A percentile compares a stretch with the other conserved stretches of the same genome.
Conservation (phyloP, 2,113 vertebrate genomes). For the Aphyosemion australe region DNA sequence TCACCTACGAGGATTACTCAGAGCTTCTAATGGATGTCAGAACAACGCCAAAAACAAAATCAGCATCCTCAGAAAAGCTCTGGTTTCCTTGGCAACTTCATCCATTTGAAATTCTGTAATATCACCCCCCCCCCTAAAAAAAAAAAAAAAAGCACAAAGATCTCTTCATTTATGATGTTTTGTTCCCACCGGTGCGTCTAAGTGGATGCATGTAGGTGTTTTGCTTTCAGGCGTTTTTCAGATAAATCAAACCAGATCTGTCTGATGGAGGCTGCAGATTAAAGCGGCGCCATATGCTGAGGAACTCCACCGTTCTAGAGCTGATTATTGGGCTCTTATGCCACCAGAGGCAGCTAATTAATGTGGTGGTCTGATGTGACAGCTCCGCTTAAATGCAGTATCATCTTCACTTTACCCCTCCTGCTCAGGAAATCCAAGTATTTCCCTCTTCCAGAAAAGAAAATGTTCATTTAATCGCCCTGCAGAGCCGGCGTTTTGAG, state of each 20-base stretch:
- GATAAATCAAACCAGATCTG: conserved; percentile 29
- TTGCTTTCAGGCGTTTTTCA: not conserved
- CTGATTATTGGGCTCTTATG: conserved; percentile 58
- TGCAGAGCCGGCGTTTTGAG: conserved; percentile 6
- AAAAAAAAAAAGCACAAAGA: not conserved
- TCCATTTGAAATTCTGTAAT: no score
- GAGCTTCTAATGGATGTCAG: conserved; percentile 47
- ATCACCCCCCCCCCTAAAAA: no score
- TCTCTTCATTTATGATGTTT: not conserved
- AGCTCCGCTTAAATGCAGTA: conserved; percentile 29
- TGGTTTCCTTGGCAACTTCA: conserved; percentile 65
- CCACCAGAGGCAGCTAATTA: conserved; percentile 60
- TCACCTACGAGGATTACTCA: conserved; percentile 62
- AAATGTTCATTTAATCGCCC: conserved; percentile 16
- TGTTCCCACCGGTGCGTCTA: not conserved
- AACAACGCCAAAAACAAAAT: conserved; percentile 52
- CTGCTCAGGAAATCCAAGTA: not conserved
- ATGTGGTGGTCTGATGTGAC: conserved; percentile 40
- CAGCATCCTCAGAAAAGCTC: conserved; percentile 4
- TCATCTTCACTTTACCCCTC: conserved; percentile 27
- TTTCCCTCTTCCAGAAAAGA: conserved; percentile 1
- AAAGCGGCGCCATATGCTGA: conserved; percentile 58
- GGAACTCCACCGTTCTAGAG: conserved; percentile 14
- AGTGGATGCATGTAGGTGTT: not conserved
- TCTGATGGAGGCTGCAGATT: conserved; percentile 53